phyloP scores from a whole-genome alignment of 1,140 invertebrate species.

The Pogonognathellus flavescens region DNA sequence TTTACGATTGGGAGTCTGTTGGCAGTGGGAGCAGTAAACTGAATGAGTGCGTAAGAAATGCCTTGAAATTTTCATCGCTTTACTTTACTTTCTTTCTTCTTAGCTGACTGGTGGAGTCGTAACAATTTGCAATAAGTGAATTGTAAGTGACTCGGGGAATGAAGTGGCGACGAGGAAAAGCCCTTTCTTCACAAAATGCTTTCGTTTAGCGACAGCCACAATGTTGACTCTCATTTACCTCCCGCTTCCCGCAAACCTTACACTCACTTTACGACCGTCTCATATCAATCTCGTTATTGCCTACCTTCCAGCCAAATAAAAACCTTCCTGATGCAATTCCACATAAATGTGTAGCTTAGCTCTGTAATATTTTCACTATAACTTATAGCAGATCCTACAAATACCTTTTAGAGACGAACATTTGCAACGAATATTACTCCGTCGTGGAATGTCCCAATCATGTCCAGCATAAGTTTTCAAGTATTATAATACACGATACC shows the following conservation, averaged over 20 bases:
- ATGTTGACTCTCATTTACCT: too few relatives aligned
- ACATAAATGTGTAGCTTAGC: too few relatives aligned
- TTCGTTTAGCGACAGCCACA: slow-evolving; percentile 14
- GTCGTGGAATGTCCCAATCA: too few relatives aligned
- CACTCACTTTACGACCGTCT: not conserved
- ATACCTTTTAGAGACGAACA: too few relatives aligned
- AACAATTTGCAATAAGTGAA: slow-evolving; percentile 31
- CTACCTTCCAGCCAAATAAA: not conserved
- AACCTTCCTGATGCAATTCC: not conserved
- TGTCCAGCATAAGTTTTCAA: too few relatives aligned
- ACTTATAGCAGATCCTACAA: too few relatives aligned
- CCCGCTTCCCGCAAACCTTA: not conserved
- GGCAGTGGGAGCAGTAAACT: not conserved
- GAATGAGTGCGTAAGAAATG: not conserved
- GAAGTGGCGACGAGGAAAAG: slow-evolving; percentile 14
- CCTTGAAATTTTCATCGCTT: not conserved
- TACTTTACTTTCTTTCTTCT: not conserved
- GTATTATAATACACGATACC: too few relatives aligned
- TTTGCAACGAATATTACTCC: too few relatives aligned
- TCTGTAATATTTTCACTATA: too few relatives aligned
- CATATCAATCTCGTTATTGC: too few relatives aligned
- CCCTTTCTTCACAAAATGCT: slow-evolving; percentile 18
- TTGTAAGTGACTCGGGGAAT: not conserved
- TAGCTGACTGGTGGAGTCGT: too few relatives aligned
- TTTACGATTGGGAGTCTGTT: too few relatives aligned